These are phyloP conservation scores for Sapajus apella DNA, from an alignment of 2,113 vertebrate genomes.

Conservation along the genomic window DNA sequence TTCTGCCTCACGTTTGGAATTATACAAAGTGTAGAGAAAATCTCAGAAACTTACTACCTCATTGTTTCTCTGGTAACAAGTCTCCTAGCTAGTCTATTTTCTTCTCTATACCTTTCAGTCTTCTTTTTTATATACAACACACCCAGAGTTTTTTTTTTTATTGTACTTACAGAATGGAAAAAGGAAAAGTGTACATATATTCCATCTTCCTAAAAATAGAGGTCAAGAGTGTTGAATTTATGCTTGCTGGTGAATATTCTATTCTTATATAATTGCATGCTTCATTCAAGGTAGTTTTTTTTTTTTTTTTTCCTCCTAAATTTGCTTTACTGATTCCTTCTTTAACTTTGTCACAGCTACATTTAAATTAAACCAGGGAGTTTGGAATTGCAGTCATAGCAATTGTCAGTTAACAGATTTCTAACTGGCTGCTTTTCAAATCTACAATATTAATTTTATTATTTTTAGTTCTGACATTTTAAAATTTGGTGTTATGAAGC, in stretches of 20 bases:
- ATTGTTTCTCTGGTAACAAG: background rate
- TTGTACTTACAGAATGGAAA: background rate
- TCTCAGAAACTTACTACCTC: background rate
- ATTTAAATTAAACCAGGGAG: background rate
- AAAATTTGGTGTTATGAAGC: background rate
- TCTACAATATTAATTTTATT: background rate
- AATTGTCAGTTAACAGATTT: background rate
- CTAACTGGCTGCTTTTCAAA: background rate
- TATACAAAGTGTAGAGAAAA: background rate
- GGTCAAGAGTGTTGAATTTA: background rate
- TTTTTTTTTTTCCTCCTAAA: background rate
- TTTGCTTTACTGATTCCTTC: background rate
- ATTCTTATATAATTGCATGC: background rate
- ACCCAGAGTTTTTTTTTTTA: background rate
- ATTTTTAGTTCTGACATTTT: background rate
- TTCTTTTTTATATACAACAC: background rate
- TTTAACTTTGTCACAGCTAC: background rate
- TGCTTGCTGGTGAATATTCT: background rate
- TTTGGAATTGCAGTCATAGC: background rate
- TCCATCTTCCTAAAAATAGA: background rate
- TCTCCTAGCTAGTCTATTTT: background rate
- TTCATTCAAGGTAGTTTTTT: background rate
- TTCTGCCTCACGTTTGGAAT: background rate
- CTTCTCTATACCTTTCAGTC: background rate
- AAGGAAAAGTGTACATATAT: background rate